phyloP scores from a whole-genome alignment of 2,888 invertebrate genomes.

The Pseudolycoriella hygida region DNA sequence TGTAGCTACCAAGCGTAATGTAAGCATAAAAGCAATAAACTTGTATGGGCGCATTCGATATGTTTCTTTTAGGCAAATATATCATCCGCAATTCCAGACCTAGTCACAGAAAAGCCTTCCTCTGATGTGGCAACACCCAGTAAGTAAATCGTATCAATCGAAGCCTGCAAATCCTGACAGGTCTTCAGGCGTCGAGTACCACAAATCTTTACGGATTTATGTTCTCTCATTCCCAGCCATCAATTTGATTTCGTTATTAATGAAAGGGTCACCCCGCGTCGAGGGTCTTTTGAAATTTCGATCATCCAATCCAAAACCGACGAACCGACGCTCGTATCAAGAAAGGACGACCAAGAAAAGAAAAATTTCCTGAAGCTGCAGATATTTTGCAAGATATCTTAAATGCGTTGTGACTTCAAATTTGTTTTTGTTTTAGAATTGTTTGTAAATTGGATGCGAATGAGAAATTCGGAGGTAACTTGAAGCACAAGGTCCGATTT shows the following conservation, averaged over 20 bases:
- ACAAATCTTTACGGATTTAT: not conserved
- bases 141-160: not conserved
- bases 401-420: not conserved
- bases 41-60: no score
- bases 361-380: conserved; percentile 19
- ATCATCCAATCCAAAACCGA: conserved; percentile 13
- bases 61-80: no score
- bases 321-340: conserved; percentile 16
- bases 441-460: no score
- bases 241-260: not conserved
- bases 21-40: no score
- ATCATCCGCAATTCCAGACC: no score
- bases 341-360: conserved; percentile 19
- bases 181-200: not conserved
- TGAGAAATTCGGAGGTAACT: no score
- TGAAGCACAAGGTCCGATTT: no score
- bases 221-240: not conserved
- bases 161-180: conserved; percentile 3
- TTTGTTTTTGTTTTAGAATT: no score
- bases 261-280: conserved; percentile 16
- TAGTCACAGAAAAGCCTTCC: no score
- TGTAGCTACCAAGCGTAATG: no score
- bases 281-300: conserved; percentile 23
- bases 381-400: not conserved
- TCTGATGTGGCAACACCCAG: no score